Conservation (phyloP, 2,888 invertebrate genomes). For the Erpobdella octoculata region DNA sequence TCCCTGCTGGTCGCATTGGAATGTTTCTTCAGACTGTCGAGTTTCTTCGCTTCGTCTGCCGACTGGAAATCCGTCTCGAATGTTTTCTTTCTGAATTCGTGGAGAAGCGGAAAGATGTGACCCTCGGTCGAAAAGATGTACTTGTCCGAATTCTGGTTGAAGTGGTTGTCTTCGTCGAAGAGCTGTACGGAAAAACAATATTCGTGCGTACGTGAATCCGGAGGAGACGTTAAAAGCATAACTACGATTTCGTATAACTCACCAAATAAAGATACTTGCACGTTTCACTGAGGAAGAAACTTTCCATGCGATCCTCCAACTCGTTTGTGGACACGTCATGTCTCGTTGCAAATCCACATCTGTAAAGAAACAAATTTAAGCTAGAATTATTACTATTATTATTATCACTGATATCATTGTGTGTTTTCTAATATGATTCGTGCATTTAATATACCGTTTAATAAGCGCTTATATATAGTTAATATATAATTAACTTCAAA, state of each 20-base stretch:
- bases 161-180: slow-evolving; percentile 60
- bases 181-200: slow-evolving; percentile 52
- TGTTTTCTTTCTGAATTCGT: slow-evolving; percentile 41
- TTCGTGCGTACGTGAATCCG: background rate
- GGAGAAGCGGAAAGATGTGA: slow-evolving; percentile 56
- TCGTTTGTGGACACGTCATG: slow-evolving; percentile 60
- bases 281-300: slow-evolving; percentile 62
- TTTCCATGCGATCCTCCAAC: slow-evolving; percentile 62
- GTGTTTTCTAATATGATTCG: too few species aligned
- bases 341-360: slow-evolving; percentile 62
- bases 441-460: too few species aligned
- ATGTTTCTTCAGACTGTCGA: background rate
- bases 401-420: too few species aligned
- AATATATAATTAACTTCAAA: too few species aligned
- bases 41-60: background rate
- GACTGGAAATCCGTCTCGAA: slow-evolving; percentile 2
- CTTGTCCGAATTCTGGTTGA: slow-evolving; percentile 56
- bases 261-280: slow-evolving; percentile 62
- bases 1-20: slow-evolving; percentile 3
- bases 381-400: background rate
- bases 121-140: slow-evolving; percentile 62
- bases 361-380: slow-evolving; percentile 33
- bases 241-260: slow-evolving; percentile 40
- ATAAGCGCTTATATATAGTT: too few species aligned
- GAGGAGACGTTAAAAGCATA: background rate